Evolutionary conservation across 2,797 vertebrate species (phyloP).

Genomic region (Microctenopoma steveboyesi): DNA sequence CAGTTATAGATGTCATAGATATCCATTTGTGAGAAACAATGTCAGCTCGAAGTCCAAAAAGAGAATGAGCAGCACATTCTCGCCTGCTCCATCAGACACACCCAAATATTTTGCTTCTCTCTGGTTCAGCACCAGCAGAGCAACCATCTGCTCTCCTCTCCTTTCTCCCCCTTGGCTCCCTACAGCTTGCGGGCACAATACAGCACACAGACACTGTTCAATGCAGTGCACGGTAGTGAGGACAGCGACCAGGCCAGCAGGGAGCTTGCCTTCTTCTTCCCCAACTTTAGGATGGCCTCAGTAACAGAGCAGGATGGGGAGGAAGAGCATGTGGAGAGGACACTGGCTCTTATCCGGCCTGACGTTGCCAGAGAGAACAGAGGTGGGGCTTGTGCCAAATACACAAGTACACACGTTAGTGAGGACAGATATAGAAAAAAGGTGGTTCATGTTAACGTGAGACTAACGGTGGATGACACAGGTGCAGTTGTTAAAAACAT

Average conservation of each 20-base stretch:
- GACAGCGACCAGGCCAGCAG: constrained; percentile 84
- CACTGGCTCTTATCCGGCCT: constrained; percentile 84
- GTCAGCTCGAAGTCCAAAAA: constrained; percentile 45
- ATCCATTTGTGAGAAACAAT: constrained; percentile 45
- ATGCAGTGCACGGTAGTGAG: constrained; percentile 88
- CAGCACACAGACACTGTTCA: constrained; percentile 87
- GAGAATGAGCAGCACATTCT: constrained; percentile 64
- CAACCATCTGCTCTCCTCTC: constrained; percentile 77
- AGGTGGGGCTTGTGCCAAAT: constrained; percentile 80
- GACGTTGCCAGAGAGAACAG: constrained; percentile 82
- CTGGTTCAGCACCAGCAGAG: constrained; percentile 71
- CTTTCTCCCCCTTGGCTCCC: constrained; percentile 57
- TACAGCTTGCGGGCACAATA: constrained; percentile 90
- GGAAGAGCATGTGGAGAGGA: constrained; percentile 82
- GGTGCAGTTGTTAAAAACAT: neutral
- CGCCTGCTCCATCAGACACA: constrained; percentile 70
- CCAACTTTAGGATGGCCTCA: constrained; percentile 79
- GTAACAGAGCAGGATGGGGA: constrained; percentile 68
- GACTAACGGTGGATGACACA: constrained; percentile 15
- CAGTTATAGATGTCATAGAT: constrained; percentile 19
- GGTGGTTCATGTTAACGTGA: constrained; percentile 15
- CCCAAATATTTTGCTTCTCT: constrained; percentile 75
- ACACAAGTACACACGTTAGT: constrained; percentile 36
- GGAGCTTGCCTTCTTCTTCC: constrained; percentile 90
- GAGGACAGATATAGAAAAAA: constrained; percentile 19